Base-by-base conservation (phyloP, 2,113 vertebrate species). In the Probosciger aterrimus region DNA sequence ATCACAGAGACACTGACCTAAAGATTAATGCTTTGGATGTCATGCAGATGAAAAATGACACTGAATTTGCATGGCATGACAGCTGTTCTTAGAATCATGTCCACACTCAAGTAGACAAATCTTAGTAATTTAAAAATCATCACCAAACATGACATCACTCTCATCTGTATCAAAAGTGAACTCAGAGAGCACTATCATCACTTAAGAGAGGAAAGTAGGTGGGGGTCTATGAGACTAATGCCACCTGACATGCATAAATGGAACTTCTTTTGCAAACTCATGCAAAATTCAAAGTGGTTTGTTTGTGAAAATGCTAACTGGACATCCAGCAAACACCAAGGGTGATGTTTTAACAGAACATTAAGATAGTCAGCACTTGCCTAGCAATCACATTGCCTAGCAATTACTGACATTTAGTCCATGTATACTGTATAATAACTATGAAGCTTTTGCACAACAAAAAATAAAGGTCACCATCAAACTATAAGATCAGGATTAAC, bases 221-320 rank as follows among this genome's bases (percentile, higher is more conserved):
- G 18, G 20, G 11, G 6, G 17, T 8, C 16, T 18, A 44, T 4
- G 23, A 55, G 7, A 67, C 3, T 1, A 24, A 24, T 12, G 23
- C 9, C 35, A 37, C 20, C 10, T 28, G 39, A 55, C 37, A 57
- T 0, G 4, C 6, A 27, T 4, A 47, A 43, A 35, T 0, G 4
- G 12, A 82, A n/a, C 9, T 63, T 39, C 6, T 43, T 75, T 27
- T 52, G 14, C 52, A 74, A 85, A 63, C 17, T 17, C 64, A 24
- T 46, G 41, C 33, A 17, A 52, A 44, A 30, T 10, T 75, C 30
- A 20, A 11, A 67, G 25, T 18, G 6, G 22, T 63, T 73, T 64
- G 20, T 5, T 28, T 77, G 35, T 83, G 53, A 46, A 82, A 94
- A 70, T 52, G 12, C 9, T 57, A 43, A 44, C 20, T 52, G 10